Evolutionary conservation across 2,113 vertebrate genomes (phyloP), one percentile per base, ranked within the genome.

Genomic region (Marmota flaviventris): DNA sequence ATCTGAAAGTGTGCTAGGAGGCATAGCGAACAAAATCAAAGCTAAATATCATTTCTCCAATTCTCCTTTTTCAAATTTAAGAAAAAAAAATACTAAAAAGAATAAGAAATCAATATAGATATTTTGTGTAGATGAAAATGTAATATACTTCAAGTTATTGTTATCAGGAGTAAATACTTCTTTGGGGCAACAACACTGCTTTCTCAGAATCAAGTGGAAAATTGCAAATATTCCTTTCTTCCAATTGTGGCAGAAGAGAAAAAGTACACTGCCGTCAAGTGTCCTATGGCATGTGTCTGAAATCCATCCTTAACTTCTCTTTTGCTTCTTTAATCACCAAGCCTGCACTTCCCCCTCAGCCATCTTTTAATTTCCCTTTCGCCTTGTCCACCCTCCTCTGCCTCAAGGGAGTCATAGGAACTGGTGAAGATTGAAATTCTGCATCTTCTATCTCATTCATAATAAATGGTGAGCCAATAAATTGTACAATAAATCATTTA

Each of bases 111-210:
- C 9, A 63, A 25, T 3, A 56, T 69, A 53, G 75, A 32, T 12
- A 48, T 45, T 91, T 82, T 93, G n/a, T n/a, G 10, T 42, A 85
- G 27, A 53, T 84, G 29, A 48, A 95, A 70, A 84, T 79, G 39
- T 69, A 69, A 58, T 61, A 16, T 81, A 53, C 6, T 6, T 69
- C 17, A 79, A 65, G 61, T 82, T 65, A 16, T 84, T 84, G 72
- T 81, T 87, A 84, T 61, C 69, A 53, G 39, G 4, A 27, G 13
- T 67, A 56, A 86, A 73, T 12, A 58, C 20, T 18, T 61, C 48
- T 51, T 45, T 1, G 39, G 37, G 63, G 34, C 45, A 70, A 37
- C 6, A 82, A 9, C 51, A 75, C 17, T 70, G 5, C 87, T 89
- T 93, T 81, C 58, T 85, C 77, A 89, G 61, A 93, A 61, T 67